Conservation (phyloP, 2,797 vertebrate genomes). For the Morelia viridis region DNA sequence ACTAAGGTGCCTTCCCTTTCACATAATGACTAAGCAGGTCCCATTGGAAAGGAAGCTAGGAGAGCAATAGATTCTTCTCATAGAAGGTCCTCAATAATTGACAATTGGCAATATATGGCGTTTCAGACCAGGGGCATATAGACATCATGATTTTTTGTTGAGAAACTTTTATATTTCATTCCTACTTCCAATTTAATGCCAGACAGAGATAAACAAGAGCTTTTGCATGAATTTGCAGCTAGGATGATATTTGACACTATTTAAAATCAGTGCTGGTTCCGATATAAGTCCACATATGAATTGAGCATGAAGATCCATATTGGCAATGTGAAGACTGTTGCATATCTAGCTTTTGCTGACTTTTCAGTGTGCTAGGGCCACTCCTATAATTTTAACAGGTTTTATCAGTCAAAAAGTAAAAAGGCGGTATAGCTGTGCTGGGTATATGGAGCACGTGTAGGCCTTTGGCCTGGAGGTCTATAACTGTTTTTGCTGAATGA, state of each 20-base stretch:
- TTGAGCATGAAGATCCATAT: neutral
- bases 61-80: neutral
- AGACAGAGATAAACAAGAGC: neutral
- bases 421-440: neutral
- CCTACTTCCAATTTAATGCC: neutral
- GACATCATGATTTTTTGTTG: neutral
- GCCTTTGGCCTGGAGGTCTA: neutral
- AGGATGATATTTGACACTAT: neutral
- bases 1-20: neutral
- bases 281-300: neutral
- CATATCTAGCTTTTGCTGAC: neutral
- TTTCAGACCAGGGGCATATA: neutral
- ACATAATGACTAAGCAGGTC: neutral
- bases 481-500: neutral
- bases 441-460: neutral
- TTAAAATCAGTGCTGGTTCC: neutral
- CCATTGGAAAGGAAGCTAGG: neutral
- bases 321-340: neutral
- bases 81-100: neutral
- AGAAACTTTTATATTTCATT: neutral
- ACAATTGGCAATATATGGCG: neutral
- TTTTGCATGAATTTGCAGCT: neutral
- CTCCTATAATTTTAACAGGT: neutral
- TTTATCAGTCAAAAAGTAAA: neutral
- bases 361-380: neutral